Base-by-base conservation (phyloP, 2,113 vertebrate species). In the Zootoca vivipara region DNA sequence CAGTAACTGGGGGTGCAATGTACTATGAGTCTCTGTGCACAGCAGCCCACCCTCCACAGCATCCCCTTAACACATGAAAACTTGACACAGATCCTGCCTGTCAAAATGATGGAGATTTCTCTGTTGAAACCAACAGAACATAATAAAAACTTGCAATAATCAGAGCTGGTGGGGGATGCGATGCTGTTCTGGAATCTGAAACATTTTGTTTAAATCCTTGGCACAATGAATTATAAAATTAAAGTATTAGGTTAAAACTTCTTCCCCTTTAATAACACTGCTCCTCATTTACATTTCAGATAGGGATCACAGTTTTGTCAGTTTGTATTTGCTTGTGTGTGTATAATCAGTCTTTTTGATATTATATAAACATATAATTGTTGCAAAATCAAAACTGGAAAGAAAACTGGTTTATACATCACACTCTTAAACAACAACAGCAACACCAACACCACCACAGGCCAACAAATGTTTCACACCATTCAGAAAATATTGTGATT, bases 151-250 rank as follows among this genome's bases (percentile, higher is more conserved):
- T 72, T 52, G 46, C 2, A 8, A 15, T n/a, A 70, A 52, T n/a
- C 30, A 85, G 16, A 10, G 4, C 6, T 78, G 35, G 30, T 65
- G 35, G 73, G 24, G 18, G 72, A 7, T 73, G 10, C 28, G 6
- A 12, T 20, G 46, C 52, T 85, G 24, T 6, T 10, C 87, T n/a
- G 20, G 69, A 73, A 35, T 84, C 69, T 69, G 38, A 33, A 72
- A 83, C 12, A 7, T 12, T 33, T 92, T 82, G 38, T 85, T 83
- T 88, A 89, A 83, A 56, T 79, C 83, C 73, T 2, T 70, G 28
- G 80, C 28, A 69, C 35, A 86, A 67, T 0, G 1, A 4, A 7
- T 20, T 87, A 74, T 0, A 1, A 20, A 88, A 62, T 93, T 82
- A 78, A 75, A 85, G 85, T 46, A 46, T 24, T 33, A 22, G 18